These are phyloP conservation scores for Castor canadensis DNA, from an alignment of 2,113 vertebrate genomes.

Conservation along the genomic window DNA sequence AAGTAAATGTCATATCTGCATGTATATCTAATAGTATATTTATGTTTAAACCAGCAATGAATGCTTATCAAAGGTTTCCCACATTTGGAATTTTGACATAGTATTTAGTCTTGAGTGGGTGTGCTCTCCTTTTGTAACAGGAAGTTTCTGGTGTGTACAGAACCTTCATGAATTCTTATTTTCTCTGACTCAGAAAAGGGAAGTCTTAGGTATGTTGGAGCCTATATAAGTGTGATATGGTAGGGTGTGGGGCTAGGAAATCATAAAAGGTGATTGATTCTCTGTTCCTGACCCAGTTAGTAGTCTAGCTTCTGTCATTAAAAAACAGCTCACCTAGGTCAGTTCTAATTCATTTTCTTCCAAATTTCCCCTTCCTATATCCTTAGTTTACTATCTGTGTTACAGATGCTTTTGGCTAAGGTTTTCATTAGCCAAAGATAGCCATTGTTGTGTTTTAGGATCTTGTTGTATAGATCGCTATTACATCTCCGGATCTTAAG, in stretches of 20 bases:
- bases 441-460: neutral
- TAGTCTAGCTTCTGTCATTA: neutral
- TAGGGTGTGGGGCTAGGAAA: neutral
- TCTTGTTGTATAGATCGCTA: too few species aligned
- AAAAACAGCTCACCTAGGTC: neutral
- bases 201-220: neutral
- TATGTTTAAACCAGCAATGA: slow-evolving; percentile 28
- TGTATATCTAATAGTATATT: neutral
- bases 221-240: neutral
- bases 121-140: neutral
- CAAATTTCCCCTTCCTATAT: neutral
- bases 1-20: neutral
- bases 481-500: too few species aligned
- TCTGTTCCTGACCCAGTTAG: neutral
- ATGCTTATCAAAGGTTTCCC: neutral
- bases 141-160: neutral
- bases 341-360: neutral
- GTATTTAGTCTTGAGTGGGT: neutral
- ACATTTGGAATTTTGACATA: neutral
- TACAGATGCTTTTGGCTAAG: neutral
- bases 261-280: neutral
- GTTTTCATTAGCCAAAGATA: neutral
- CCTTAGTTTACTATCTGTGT: neutral
- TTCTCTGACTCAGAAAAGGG: neutral
- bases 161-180: neutral